phyloP scores from a whole-genome alignment of 2,113 vertebrate genomes.

The Amblyopsis rosae region DNA sequence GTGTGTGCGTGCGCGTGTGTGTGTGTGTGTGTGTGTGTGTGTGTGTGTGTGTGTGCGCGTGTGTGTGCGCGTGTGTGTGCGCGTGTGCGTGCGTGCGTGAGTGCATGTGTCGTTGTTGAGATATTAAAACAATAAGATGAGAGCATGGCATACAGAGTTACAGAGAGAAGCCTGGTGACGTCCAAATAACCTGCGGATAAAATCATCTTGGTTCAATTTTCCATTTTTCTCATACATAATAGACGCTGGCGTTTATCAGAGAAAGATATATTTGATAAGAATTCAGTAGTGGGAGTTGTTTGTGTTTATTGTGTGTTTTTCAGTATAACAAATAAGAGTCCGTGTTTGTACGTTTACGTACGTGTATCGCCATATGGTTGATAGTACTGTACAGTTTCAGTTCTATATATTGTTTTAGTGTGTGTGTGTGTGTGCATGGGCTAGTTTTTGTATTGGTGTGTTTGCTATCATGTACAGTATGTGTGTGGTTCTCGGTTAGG shows the following conservation, averaged over 20 bases:
- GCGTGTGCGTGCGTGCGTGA: neutral
- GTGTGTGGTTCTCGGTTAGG: neutral
- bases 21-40: slow-evolving; percentile 25
- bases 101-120: slow-evolving; percentile 9
- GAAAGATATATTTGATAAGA: too few relatives aligned
- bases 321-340: neutral
- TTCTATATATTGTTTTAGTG: neutral
- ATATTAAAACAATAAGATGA: too few relatives aligned
- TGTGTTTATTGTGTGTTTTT: neutral
- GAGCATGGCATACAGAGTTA: too few relatives aligned
- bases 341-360: neutral
- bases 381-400: neutral
- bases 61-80: neutral
- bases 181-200: neutral
- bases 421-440: neutral
- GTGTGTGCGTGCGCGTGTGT: slow-evolving; percentile 1
- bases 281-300: neutral
- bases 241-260: neutral
- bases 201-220: slow-evolving; percentile 6
- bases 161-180: too few relatives aligned
- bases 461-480: neutral
- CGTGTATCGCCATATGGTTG: neutral
- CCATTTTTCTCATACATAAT: neutral
- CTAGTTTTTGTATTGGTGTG: neutral
- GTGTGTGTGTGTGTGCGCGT: slow-evolving; percentile 24